Evolutionary conservation across 2,888 invertebrate genomes (phyloP), one percentile per base, ranked within the genome.

Genomic region (Halictus ligatus): DNA sequence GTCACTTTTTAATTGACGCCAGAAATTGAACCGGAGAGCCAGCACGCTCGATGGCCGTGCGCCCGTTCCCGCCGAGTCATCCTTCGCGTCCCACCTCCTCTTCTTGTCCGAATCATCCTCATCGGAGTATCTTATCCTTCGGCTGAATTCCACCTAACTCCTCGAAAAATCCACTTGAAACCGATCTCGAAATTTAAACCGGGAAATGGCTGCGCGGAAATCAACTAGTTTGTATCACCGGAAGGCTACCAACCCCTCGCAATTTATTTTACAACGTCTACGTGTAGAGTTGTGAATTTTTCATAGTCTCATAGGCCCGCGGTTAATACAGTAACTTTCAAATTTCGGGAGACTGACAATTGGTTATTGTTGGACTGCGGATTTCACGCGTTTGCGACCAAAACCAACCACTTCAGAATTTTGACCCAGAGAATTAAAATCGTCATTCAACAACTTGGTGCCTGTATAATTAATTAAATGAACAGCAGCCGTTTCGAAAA

Each of bases 1-100:
- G 94, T 94, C 94, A 94, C 94, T 94, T 95, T 95, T 94, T 94
- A 94, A 94, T 94, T 94, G 94, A 94, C 94, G 93, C 94, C 94
- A 94, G 94, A 94, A 94, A 94, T 94, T 94, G 93, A 94, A 94
- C 92, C 92, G 87, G 91, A 88, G 91, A 84, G 74, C 75, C 84
- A 76, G 72, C 73, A 76, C 76, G 74, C 84, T 78, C 83, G 82
- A 80, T 54, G 78, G 64, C 83, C 81, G 81, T 43, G 50, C 85
- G 86, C 48, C 75, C 91, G 87, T 93, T 94, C 91, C 88, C 88
- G 94, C 92, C 91, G 75, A 93, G 94, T 94, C 94, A 94, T 94
- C 90, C 92, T 90, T 88, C 85, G 83, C 85, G 83, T 73, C 75
- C 54, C 83, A 54, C 71, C 69, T 60, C 78, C 15, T 80, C 60